Percentiles rank a stretch among this genome's conserved stretches.
phyloP scores from a whole-genome alignment of 2,113 vertebrate genomes.

The Otis tarda region DNA sequence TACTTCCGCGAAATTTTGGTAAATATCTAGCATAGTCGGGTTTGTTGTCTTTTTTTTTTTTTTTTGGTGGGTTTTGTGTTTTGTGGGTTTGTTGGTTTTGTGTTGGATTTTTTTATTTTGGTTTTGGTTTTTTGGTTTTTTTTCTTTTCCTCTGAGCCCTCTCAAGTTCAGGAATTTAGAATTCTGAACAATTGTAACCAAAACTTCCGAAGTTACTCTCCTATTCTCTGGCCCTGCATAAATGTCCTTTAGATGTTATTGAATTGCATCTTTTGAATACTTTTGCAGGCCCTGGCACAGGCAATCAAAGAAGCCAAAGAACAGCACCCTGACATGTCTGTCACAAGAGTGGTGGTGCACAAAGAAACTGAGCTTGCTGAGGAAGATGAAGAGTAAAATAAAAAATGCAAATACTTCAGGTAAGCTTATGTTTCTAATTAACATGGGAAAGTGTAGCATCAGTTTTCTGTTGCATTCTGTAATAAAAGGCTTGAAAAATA shows the following conservation, averaged over 20 bases:
- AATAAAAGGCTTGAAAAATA: neutral
- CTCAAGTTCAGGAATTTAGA: neutral
- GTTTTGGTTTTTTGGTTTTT: neutral
- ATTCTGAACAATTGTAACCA: neutral
- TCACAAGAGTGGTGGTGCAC: conserved; percentile 97
- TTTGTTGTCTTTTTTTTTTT: too few species aligned
- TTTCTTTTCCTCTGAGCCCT: neutral
- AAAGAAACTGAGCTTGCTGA: conserved; percentile 95
- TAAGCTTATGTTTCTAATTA: neutral
- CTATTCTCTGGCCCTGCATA: neutral
- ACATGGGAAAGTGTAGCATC: neutral
- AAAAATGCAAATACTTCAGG: conserved; percentile 42
- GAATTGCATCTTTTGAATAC: neutral
- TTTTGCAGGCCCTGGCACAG: conserved; percentile 91
- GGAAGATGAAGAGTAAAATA: conserved; percentile 82
- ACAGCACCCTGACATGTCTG: conserved; percentile 99
- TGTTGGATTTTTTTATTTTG: neutral
- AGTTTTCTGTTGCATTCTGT: neutral
- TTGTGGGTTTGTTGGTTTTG: neutral
- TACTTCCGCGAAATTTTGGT: neutral
- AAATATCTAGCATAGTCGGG: neutral
- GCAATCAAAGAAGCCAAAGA: conserved; percentile 99
- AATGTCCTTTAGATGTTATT: neutral
- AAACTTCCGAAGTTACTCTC: neutral
- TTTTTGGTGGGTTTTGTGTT: neutral